These are phyloP conservation scores for Subanguina moxae DNA, from an alignment of 1,140 invertebrate genomes.

Conservation along the genomic window DNA sequence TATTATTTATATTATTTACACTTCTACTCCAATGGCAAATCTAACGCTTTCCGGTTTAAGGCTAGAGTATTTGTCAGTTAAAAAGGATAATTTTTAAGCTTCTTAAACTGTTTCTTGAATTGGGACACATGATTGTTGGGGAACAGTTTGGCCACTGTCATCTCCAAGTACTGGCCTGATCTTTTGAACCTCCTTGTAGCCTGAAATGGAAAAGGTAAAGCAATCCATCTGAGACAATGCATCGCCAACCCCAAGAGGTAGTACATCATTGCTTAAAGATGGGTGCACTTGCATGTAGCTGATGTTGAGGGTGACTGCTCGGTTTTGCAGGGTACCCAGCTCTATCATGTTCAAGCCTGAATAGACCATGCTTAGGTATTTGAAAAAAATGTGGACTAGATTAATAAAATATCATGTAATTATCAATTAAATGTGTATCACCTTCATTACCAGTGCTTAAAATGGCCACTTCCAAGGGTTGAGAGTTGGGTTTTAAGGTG, in stretches of 20 bases:
- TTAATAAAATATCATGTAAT: background rate
- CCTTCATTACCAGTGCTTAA: slow-evolving; percentile 56
- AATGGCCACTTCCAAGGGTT: slow-evolving; percentile 56
- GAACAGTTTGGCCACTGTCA: slow-evolving; percentile 58
- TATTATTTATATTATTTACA: too few relatives aligned
- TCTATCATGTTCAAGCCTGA: slow-evolving; percentile 56
- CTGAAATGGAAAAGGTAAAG: slow-evolving; percentile 34
- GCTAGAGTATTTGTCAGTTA: slow-evolving; percentile 24
- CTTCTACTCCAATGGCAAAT: too few relatives aligned
- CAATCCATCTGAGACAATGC: background rate
- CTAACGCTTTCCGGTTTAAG: too few relatives aligned
- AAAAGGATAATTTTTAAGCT: slow-evolving; percentile 53
- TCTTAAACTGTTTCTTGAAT: slow-evolving; percentile 59
- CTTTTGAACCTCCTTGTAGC: slow-evolving; percentile 53
- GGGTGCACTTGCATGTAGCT: slow-evolving; percentile 59
- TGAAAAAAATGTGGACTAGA: too few relatives aligned
- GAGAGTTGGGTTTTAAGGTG: slow-evolving; percentile 55
- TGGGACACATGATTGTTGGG: slow-evolving; percentile 52
- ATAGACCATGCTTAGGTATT: too few relatives aligned
- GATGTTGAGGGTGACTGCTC: slow-evolving; percentile 56
- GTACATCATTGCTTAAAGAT: slow-evolving; percentile 49
- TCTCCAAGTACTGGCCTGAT: slow-evolving; percentile 56
- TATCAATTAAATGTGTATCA: background rate
- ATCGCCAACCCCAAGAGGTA: slow-evolving; percentile 52
- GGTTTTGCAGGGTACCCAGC: slow-evolving; percentile 52